Percentiles rank a stretch among this genome's conserved stretches.
Evolutionary conservation across 2,113 vertebrate species (phyloP).

Genomic region (Sula dactylatra): DNA sequence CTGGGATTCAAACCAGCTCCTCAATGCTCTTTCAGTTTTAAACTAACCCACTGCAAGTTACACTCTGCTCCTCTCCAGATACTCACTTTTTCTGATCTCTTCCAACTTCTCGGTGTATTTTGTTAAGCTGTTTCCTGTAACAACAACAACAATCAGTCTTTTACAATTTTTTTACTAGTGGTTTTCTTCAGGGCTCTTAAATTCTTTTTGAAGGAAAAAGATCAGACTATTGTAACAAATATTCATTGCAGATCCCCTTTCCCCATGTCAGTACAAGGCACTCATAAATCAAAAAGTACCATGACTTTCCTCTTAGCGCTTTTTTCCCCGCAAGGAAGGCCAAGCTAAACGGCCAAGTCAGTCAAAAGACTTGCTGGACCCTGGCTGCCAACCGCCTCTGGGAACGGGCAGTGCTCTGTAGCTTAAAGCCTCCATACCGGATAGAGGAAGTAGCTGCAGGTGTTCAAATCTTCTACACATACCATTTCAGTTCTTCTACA

Average conservation of each 20-base stretch:
- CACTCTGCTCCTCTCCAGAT: neutral
- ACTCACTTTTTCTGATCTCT: constrained; percentile 93
- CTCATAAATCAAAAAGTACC: neutral
- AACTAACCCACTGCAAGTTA: neutral
- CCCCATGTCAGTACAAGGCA: accelerated
- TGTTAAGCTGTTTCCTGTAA: constrained; percentile 86
- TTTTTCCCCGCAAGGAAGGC: neutral
- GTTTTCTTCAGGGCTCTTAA: accelerated
- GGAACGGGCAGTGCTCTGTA: neutral
- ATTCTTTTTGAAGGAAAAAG: neutral
- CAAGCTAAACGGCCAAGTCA: neutral
- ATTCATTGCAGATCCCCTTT: neutral
- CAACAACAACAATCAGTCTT: neutral
- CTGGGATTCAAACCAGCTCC: neutral
- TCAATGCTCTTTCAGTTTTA: accelerated
- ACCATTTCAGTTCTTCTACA: neutral
- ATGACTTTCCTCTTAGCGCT: accelerated
- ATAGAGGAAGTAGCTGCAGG: neutral
- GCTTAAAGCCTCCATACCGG: neutral
- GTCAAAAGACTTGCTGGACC: neutral
- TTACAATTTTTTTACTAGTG: neutral
- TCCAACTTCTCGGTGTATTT: constrained; percentile 91
- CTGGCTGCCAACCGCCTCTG: accelerated
- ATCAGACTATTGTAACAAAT: no score
- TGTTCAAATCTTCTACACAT: neutral